These are phyloP conservation scores for Pachydiplax longipennis DNA, from an alignment of 2,888 invertebrate genomes.

Conservation along the genomic window DNA sequence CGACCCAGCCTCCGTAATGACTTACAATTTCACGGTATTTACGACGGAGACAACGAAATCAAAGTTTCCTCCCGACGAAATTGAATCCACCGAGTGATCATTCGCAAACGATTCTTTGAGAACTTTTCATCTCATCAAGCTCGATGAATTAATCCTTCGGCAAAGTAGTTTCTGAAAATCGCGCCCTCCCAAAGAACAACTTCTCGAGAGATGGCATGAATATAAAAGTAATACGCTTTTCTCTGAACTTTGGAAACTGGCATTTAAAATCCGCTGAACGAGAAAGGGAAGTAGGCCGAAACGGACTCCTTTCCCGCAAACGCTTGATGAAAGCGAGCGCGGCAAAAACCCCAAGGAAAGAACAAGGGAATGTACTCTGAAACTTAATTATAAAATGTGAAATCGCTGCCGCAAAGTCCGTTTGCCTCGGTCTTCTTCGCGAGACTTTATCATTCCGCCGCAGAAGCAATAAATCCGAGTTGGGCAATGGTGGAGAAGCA, in stretches of 20 bases:
- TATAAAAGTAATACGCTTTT: background rate
- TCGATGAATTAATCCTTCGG: background rate
- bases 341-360: background rate
- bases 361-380: background rate
- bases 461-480: no score
- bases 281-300: background rate
- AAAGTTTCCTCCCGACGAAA: background rate
- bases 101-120: background rate
- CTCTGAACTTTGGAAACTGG: background rate
- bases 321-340: constrained; percentile 3
- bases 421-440: no score
- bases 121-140: background rate
- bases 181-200: background rate
- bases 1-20: background rate
- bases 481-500: no score
- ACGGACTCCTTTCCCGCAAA: background rate
- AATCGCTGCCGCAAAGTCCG: no score
- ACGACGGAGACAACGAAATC: background rate
- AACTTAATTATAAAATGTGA: background rate
- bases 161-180: background rate
- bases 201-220: background rate
- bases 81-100: background rate
- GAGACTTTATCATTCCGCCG: no score
- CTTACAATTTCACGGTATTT: background rate
- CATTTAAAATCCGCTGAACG: constrained; percentile 4